Evolutionary conservation across 1,140 invertebrate species (phyloP), one percentile per base, ranked within the genome.

Genomic region (Gryllus bimaculatus): DNA sequence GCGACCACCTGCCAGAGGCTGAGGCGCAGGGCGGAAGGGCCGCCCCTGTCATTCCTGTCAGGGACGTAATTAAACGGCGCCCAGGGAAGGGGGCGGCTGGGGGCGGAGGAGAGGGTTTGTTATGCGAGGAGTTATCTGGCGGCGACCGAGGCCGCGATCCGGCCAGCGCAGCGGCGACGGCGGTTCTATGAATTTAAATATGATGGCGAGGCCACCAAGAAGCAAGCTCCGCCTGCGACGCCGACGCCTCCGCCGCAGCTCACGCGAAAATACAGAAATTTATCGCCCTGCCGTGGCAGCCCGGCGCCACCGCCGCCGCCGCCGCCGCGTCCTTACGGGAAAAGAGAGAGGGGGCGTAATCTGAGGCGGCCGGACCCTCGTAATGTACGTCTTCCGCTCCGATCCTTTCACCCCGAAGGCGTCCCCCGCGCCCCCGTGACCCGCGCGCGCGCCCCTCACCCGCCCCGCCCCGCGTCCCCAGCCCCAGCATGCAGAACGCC

Each of bases 221-320:
- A 18, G 54, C 54, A 7, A 0, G 54, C 54, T 13, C 54, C 54
- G 54, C 54, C 10, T 66, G 10, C 54, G 10, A 10, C 54, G 10
- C 26, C 18, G 10, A 1, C 54, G 10, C 18, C 54, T 7, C 18
- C 54, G 10, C 18, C 54, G 18, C 54, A 13, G 54, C 54, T 66
- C 54, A 66, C 54, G 54, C 54, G 54, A 66, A 66, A 66, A 66
- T 66, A 66, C 54, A 66, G 54, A 66, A 66, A 66, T 66, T 66
- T 66, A 66, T 66, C 54, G 54, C 54, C 54, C 54, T 66, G 54
- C 10, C 54, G 54, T 66, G 18, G 54, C 26, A 7, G 54, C 54
- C 49, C 18, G 54, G 18, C 2, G 26, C 26, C 1, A 1, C 26
- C 26, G 26, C 26, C 5, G 26, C 26, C 26, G 26, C 26, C 26